phyloP scores from a whole-genome alignment of 2,888 invertebrate species.

The Cataglyphis livida region DNA sequence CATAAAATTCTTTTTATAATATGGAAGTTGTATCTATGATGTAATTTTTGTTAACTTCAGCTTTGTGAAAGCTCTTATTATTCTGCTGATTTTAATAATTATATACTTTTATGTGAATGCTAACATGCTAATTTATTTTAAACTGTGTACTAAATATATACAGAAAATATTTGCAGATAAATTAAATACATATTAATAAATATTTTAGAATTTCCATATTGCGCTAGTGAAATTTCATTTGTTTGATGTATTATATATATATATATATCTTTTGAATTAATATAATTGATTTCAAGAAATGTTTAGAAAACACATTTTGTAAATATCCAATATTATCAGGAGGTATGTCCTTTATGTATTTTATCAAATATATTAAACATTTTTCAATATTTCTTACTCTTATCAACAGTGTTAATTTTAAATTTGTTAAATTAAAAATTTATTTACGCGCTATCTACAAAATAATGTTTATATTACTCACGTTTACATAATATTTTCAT shows the following conservation, averaged over 20 bases:
- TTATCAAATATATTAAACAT: background rate
- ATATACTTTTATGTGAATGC: background rate
- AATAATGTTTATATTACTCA: background rate
- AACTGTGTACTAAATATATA: slow-evolving; percentile 26
- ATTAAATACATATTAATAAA: slow-evolving; percentile 38
- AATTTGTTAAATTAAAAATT: slow-evolving; percentile 20
- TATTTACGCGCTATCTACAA: background rate
- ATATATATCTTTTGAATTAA: background rate
- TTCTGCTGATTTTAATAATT: background rate
- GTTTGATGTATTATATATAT: background rate
- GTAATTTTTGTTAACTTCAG: background rate
- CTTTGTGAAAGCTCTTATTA: background rate
- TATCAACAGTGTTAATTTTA: background rate
- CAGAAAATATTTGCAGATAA: slow-evolving; percentile 34
- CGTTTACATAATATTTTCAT: background rate
- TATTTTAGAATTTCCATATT: slow-evolving; percentile 14
- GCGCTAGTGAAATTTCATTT: background rate
- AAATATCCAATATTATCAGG: background rate
- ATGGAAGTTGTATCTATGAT: background rate
- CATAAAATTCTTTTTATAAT: background rate
- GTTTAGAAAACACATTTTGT: background rate
- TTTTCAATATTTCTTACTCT: background rate
- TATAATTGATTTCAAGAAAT: background rate
- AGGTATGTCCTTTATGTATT: background rate
- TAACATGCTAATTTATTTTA: slow-evolving; percentile 13